Conservation (phyloP, 2,113 vertebrate species). For the Mustela lutreola region DNA sequence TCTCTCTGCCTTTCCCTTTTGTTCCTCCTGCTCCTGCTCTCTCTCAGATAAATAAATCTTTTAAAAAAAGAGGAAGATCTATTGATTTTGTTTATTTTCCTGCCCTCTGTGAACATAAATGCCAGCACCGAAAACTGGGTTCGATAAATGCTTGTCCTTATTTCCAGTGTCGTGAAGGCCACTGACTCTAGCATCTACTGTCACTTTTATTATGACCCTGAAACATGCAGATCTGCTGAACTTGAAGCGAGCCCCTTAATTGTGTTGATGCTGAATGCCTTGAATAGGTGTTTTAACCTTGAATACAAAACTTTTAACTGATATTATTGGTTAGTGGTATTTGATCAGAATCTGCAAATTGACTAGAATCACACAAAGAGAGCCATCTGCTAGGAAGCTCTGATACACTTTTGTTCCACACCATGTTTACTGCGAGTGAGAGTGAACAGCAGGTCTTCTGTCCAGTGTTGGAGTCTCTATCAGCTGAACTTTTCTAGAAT, state of each 20-base stretch:
- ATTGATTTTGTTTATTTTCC: background rate
- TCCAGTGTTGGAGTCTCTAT: fast-evolving
- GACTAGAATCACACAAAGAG: background rate
- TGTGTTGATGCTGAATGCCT: background rate
- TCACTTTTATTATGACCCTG: background rate
- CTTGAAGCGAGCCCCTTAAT: background rate
- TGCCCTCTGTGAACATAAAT: background rate
- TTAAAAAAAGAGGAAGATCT: background rate
- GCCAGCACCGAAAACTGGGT: background rate
- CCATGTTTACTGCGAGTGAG: fast-evolving
- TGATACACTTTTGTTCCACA: too few relatives aligned
- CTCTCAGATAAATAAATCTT: too few relatives aligned
- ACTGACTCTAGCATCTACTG: fast-evolving
- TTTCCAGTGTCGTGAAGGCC: background rate
- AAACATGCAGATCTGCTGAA: background rate
- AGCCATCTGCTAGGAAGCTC: background rate
- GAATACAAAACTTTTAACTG: background rate
- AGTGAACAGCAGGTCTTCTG: background rate
- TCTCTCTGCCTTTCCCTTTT: too few relatives aligned
- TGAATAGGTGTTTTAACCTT: background rate
- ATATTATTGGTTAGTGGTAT: background rate
- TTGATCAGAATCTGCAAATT: background rate
- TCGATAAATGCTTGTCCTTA: background rate
- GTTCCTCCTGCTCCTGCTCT: too few relatives aligned
- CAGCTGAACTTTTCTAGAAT: background rate